phyloP scores from a whole-genome alignment of 1,140 invertebrate genomes.

The Drosophila watanabei region DNA sequence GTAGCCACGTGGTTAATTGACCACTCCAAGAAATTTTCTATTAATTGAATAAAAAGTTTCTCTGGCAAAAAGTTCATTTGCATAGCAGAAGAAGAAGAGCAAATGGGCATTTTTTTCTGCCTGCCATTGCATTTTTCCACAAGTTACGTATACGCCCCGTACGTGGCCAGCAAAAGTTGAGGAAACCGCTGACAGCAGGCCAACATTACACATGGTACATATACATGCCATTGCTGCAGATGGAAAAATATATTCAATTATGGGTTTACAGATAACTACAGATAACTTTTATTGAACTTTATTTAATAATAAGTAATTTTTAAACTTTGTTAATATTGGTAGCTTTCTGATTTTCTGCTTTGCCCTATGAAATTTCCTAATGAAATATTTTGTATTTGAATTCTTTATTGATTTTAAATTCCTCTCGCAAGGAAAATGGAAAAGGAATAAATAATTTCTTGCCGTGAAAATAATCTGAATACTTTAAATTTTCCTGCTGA shows the following conservation, averaged over 20 bases:
- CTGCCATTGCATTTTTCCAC: conserved; percentile 7
- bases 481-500: conserved; percentile 28
- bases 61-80: conserved; percentile 54
- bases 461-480: background rate
- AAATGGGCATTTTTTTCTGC: background rate
- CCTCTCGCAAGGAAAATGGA: background rate
- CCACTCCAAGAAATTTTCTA: conserved; percentile 55
- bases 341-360: background rate
- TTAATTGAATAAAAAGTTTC: conserved; percentile 73
- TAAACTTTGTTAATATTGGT: background rate
- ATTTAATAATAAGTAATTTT: background rate
- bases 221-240: conserved; percentile 14
- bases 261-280: background rate
- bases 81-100: conserved; percentile 12
- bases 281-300: background rate
- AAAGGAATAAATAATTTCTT: background rate
- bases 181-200: conserved; percentile 7
- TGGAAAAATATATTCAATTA: conserved; percentile 1
- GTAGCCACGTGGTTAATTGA: conserved; percentile 70
- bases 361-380: background rate
- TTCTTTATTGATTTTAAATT: background rate
- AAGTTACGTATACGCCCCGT: conserved; percentile 5
- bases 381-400: background rate
- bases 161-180: conserved; percentile 11
- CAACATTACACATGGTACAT: conserved; percentile 2